Evolutionary conservation across 2,113 vertebrate genomes (phyloP), one percentile per base, ranked within the genome.

Genomic region (Psettodes erumei): DNA sequence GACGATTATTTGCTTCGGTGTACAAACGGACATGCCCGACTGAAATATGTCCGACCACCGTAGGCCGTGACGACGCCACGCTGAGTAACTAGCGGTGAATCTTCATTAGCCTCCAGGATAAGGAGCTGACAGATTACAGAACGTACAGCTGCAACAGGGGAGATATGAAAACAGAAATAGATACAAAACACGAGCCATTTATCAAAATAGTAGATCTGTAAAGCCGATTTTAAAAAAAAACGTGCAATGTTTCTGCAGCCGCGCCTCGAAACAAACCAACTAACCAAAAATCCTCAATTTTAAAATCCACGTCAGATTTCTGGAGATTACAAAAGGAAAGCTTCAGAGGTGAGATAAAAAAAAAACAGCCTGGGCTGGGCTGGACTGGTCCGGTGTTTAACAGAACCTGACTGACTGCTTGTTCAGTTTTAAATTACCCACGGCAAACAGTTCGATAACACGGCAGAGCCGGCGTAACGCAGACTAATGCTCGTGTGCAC

Each of bases 1-100:
- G 4, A 25, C 0, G 1, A 3, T 32, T 72, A 33, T 74, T 86
- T 81, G 59, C 43, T 77, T 56, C 63, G 61, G 28, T 48, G 45
- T 19, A 32, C 56, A 73, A 65, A 64, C 4, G 21, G 62, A 58
- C 86, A 75, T 66, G 75, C 77, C 47, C 43, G 55, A 10, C 1
- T 64, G 30, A 63, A 60, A 77, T 59, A 65, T 50, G 68, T 40
- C 45, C 53, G 50, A 33, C 54, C 50, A 61, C 47, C 51, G 3
- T 16, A 32, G n/a, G 25, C 43, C 16, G 38, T 6, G 28, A n/a
- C n/a, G n/a, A n/a, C n/a, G n/a, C n/a, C n/a, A n/a, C n/a, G n/a
- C n/a, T n/a, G n/a, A n/a, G n/a, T 33, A 71, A 56, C 23, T 42
- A 48, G 6, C 15, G 50, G 38, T 6, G 10, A 47, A 43, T 47